phyloP scores from a whole-genome alignment of 1,140 invertebrate genomes.

The Cyphomyrmex costatus region DNA sequence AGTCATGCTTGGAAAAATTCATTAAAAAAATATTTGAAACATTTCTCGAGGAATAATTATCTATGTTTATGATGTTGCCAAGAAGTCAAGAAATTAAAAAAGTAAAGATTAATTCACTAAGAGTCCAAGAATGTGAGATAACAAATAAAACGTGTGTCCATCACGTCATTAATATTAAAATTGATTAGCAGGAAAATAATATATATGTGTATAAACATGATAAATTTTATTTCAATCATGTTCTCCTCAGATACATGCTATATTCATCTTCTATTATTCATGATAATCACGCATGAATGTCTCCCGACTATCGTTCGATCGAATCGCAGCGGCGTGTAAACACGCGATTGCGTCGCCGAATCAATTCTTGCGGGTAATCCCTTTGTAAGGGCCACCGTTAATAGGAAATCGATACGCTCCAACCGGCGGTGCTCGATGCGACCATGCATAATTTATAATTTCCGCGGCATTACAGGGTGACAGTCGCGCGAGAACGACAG shows the following conservation, averaged over 20 bases:
- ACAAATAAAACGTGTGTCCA: too few species aligned
- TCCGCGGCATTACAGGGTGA: slow-evolving; percentile 14
- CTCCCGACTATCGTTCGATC: not conserved
- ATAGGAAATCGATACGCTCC: slow-evolving; percentile 39
- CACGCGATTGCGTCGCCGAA: slow-evolving; percentile 45
- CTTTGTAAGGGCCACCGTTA: slow-evolving; percentile 36
- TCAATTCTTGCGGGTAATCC: slow-evolving; percentile 53
- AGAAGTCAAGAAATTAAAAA: too few species aligned
- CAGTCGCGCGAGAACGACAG: slow-evolving; percentile 62
- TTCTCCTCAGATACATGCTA: not conserved
- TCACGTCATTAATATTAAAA: too few species aligned
- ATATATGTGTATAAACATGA: not conserved
- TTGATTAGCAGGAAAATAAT: too few species aligned
- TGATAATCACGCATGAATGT: slow-evolving; percentile 22
- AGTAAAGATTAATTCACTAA: too few species aligned
- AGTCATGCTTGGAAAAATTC: not conserved
- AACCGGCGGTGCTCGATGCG: slow-evolving; percentile 13
- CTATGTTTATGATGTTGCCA: too few species aligned
- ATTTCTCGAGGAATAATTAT: too few species aligned
- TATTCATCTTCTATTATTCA: slow-evolving; percentile 8
- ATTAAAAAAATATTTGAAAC: not conserved
- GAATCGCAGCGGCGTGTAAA: slow-evolving; percentile 55
- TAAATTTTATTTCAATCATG: not conserved
- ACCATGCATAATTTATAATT: slow-evolving; percentile 49
- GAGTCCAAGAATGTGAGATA: too few species aligned